phyloP scores from a whole-genome alignment of 1,140 invertebrate species.

The Pseudomyrmex flavicornis region DNA sequence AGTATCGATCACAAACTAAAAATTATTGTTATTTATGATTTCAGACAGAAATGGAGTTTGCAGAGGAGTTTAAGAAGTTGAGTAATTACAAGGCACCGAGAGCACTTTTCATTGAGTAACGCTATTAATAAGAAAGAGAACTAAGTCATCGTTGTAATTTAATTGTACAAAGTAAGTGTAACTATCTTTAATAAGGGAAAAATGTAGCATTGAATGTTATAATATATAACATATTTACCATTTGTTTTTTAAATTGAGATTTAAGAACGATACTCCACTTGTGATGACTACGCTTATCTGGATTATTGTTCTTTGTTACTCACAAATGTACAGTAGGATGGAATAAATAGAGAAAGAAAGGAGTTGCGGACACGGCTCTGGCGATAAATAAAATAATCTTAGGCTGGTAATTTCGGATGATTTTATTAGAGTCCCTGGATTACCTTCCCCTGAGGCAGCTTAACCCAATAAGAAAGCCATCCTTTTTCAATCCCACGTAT shows the following conservation, averaged over 20 bases:
- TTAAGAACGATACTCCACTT: not conserved
- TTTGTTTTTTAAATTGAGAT: not conserved
- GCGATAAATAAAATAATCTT: slow-evolving; percentile 46
- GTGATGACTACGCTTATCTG: no score
- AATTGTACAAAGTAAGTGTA: not conserved
- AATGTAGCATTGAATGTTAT: not conserved
- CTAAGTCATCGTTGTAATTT: not conserved
- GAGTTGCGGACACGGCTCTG: slow-evolving; percentile 4
- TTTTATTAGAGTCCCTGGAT: slow-evolving; percentile 73
- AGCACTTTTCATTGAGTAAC: no score
- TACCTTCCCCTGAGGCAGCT: slow-evolving; percentile 72
- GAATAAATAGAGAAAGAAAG: not conserved
- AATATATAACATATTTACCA: not conserved
- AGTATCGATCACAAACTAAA: not conserved
- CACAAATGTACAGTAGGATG: slow-evolving; percentile 41
- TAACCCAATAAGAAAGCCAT: slow-evolving; percentile 71
- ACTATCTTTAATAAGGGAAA: not conserved
- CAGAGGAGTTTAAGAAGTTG: slow-evolving; percentile 2
- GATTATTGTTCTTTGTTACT: not conserved
- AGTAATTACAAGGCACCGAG: not conserved
- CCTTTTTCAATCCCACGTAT: slow-evolving; percentile 39
- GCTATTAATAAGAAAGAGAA: not conserved
- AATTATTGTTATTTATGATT: slow-evolving; percentile 21
- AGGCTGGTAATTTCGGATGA: slow-evolving; percentile 65
- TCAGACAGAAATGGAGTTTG: slow-evolving; percentile 20